Conservation (phyloP, 2,888 invertebrate species). For the Eupithecia insigniata region DNA sequence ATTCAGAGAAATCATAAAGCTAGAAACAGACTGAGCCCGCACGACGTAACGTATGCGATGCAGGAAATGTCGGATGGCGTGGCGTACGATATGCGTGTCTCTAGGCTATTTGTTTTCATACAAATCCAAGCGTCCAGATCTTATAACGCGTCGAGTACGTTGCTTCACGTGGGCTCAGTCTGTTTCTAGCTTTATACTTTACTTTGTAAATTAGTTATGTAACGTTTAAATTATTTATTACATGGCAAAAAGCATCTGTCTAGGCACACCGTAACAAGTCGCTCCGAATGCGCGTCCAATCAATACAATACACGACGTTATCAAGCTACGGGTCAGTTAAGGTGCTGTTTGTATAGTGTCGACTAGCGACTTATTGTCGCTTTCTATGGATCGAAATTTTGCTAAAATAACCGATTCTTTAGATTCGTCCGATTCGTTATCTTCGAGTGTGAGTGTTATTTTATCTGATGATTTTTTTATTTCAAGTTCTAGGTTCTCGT, state of each 20-base stretch:
- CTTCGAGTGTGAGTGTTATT: not conserved
- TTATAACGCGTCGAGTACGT: not conserved
- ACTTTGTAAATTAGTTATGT: not conserved
- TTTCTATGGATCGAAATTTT: not conserved
- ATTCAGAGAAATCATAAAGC: not conserved
- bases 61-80: not conserved
- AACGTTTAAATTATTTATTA: not conserved
- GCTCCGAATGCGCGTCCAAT: slow-evolving; percentile 33
- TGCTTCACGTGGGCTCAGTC: not conserved
- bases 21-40: not conserved
- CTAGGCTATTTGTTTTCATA: not conserved
- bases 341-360: slow-evolving; percentile 10
- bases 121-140: not conserved
- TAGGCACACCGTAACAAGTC: slow-evolving; percentile 32
- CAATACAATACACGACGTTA: slow-evolving; percentile 35
- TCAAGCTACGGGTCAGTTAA: slow-evolving; percentile 23
- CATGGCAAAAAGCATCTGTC: not conserved
- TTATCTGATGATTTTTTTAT: not conserved
- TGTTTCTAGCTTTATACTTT: not conserved
- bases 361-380: slow-evolving; percentile 3
- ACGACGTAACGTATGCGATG: no score
- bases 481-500: no score
- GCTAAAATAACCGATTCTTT: not conserved
- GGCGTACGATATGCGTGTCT: not conserved
- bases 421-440: no score